Evolutionary conservation across 1,140 invertebrate species (phyloP), one percentile per base, ranked within the genome.

Genomic region (Aphidius ervi): DNA sequence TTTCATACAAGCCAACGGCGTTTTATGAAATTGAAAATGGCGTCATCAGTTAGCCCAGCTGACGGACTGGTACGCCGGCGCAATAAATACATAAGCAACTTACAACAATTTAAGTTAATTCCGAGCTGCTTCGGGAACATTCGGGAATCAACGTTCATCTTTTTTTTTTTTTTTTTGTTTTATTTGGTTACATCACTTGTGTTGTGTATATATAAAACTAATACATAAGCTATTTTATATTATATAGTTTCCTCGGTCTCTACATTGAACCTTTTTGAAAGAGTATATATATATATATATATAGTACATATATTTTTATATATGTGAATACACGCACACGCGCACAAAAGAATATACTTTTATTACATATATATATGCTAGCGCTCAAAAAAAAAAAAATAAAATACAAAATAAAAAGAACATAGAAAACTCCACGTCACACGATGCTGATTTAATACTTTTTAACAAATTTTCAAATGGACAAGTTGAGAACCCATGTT

Each of bases 121-220:
- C 74, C 71, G 69, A 31, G n/a, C 20, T 46, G 16, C 37, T 53
- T 76, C 75, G 75, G 68, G 46, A 59, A 57, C 67, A 63, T 70
- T 69, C 74, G 75, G 52, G 2, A 7, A 8, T 39, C 2, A 20
- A 39, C 49, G 49, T n/a, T 48, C 46, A 6, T 1, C 42, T 8
- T 8, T 10, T 43, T 48, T 7, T 68, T 74, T 75, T 76, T 74
- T 7, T 68, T 74, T 75, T 76, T 74, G 74, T 79, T 16, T 16
- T 7, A 68, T 74, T 75, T 76, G 73, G 74, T 79, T 77, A 77
- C 75, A 77, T 79, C 75, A 79, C 68, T 70, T 72, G 53, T 59
- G 10, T 52, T 62, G 61, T 70, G 67, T 43, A 72, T 67, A 71
- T 53, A 57, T 58, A 59, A 45, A 52, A 52, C 63, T 58, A 63